Evolutionary conservation across 2,797 vertebrate species (phyloP).

Genomic region (Columba guinea): DNA sequence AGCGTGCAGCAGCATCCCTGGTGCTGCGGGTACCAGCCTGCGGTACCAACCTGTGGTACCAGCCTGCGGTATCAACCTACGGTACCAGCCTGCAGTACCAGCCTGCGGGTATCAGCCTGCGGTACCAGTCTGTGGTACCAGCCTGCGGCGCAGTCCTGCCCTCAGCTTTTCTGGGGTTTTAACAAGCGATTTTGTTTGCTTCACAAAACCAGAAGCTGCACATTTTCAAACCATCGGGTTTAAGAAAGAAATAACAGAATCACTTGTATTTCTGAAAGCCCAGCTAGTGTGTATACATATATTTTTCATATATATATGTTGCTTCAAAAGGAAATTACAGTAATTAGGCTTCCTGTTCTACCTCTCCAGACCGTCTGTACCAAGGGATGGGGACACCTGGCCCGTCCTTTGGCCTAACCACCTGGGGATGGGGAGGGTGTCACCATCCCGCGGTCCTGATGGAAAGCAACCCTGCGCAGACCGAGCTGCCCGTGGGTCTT

Average conservation of each 20-base stretch:
- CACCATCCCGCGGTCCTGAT: neutral
- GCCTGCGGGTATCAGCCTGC: too few relatives aligned
- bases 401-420: neutral
- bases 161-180: fast-evolving
- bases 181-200: neutral
- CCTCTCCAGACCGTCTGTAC: neutral
- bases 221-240: neutral
- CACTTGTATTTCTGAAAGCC: neutral
- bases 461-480: neutral
- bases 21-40: fast-evolving
- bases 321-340: neutral
- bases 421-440: neutral
- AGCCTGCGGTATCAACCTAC: too few relatives aligned
- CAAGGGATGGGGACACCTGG: neutral
- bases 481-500: neutral
- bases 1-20: fast-evolving
- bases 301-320: neutral
- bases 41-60: too few relatives aligned
- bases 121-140: too few relatives aligned
- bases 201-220: neutral
- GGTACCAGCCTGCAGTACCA: too few relatives aligned
- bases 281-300: neutral
- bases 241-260: neutral
- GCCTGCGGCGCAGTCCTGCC: fast-evolving
- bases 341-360: neutral